phyloP scores from a whole-genome alignment of 2,797 vertebrate species.

The Microctenopoma lineatum region DNA sequence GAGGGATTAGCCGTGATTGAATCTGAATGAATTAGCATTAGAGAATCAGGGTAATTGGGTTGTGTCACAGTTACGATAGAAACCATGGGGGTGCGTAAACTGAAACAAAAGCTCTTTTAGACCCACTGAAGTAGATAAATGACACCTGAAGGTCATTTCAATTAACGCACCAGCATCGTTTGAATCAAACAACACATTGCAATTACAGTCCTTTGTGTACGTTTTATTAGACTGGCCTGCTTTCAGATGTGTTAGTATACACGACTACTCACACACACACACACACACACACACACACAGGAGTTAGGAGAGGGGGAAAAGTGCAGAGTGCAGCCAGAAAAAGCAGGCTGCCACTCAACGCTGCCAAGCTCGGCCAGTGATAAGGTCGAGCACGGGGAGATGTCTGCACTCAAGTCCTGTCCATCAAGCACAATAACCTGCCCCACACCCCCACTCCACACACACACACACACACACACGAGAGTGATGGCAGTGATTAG shows the following conservation, averaged over 20 bases:
- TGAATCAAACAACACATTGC: slow-evolving; percentile 42
- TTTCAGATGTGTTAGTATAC: slow-evolving; percentile 15
- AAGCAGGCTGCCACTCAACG: slow-evolving; percentile 75
- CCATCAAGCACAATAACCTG: slow-evolving; percentile 77
- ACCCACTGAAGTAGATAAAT: slow-evolving; percentile 21
- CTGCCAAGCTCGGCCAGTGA: slow-evolving; percentile 69
- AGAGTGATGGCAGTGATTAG: slow-evolving; percentile 67
- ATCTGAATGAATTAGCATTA: slow-evolving; percentile 25
- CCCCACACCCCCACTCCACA: neutral
- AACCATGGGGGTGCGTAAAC: slow-evolving; percentile 5
- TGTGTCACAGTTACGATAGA: slow-evolving; percentile 37
- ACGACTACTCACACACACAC: neutral
- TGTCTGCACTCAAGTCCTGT: slow-evolving; percentile 76
- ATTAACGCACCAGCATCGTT: slow-evolving; percentile 27
- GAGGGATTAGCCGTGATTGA: slow-evolving; percentile 22
- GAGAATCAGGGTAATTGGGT: slow-evolving; percentile 50
- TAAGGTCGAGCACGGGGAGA: slow-evolving; percentile 72
- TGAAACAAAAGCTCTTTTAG: slow-evolving; percentile 41
- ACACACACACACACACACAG: neutral
- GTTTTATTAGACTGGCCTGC: slow-evolving; percentile 35
- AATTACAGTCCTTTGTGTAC: slow-evolving; percentile 46
- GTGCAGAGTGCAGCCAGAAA: slow-evolving; percentile 65
- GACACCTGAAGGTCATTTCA: slow-evolving; percentile 49
- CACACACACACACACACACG: neutral
- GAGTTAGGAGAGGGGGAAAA: slow-evolving; percentile 51